Base-by-base conservation (phyloP, 1,140 invertebrate species). In the Prorops nasuta region DNA sequence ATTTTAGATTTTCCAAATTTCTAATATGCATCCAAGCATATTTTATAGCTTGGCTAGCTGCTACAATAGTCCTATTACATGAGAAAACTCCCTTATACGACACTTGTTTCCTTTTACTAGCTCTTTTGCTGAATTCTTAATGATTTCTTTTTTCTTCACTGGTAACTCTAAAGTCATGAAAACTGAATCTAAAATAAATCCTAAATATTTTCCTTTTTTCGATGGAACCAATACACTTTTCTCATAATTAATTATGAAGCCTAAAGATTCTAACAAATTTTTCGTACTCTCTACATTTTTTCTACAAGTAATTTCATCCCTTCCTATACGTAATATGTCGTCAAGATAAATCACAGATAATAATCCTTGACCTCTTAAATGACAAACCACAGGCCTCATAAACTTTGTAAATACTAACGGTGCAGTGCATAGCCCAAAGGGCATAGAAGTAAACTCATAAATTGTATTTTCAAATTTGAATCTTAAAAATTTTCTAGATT, bases 1-100 rank as follows among this genome's bases (percentile, higher is more conserved):
- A 56, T 48, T 49, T 56, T 40, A 48, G 28, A 31, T 45, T 35
- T 45, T 56, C 49, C 14, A 51, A 16, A 36, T n/a, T 17, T 31
- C 49, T 56, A 28, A 14, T 16, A 42, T 52, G 28, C 15, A 44
- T 34, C 12, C 17, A 32, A n/a, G n/a, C n/a, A n/a, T n/a, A n/a
- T n/a, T n/a, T n/a, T n/a, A n/a, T n/a, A n/a, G n/a, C n/a, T n/a
- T 12, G 48, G 22, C 18, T 56, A 52, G 45, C 44, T 12, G 45
- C 40, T 21, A 39, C 49, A n/a, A 37, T 49, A n/a, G 49, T 47
- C 2, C 43, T n/a, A 56, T 10, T 44, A 52, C 34, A 22, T 46
- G 16, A 7, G 44, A 48, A 22, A 56, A 48, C 0, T 51, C 18
- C 42, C 31, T 3, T 19, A 54, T 37, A 44, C 42, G 49, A 32